phyloP scores from a whole-genome alignment of 2,113 vertebrate genomes.

The Anolis sagrei region DNA sequence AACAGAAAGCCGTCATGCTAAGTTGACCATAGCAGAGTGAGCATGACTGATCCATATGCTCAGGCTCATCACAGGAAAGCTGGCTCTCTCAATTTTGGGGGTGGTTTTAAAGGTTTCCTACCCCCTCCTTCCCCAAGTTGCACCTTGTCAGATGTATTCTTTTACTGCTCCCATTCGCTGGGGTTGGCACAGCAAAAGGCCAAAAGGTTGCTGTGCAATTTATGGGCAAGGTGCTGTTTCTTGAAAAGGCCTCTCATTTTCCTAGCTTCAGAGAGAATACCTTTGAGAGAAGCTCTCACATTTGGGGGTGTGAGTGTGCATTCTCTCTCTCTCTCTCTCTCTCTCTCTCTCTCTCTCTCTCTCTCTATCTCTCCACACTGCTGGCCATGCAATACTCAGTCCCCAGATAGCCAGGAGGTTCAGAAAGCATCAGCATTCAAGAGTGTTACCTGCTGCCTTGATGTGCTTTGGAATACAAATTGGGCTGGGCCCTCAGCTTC shows the following conservation, averaged over 20 bases:
- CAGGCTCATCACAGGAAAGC: neutral
- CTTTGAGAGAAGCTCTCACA: neutral
- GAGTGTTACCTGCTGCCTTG: constrained; percentile 3
- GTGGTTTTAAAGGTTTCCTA: neutral
- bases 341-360: no score
- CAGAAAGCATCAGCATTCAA: constrained; percentile 29
- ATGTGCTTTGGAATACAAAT: constrained; percentile 34
- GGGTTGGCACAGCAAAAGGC: neutral
- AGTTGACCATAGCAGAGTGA: no score
- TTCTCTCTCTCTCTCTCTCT: no score
- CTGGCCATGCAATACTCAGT: neutral
- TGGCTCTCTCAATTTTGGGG: neutral
- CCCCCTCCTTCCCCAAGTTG: no score
- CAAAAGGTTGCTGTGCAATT: neutral
- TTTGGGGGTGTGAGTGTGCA: neutral
- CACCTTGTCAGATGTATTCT: neutral
- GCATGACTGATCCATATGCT: neutral
- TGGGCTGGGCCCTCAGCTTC: neutral
- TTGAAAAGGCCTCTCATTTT: neutral
- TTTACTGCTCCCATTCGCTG: neutral
- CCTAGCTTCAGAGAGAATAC: neutral
- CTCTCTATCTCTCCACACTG: neutral
- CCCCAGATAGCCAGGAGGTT: neutral
- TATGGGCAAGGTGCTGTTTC: neutral
- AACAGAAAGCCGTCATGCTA: no score